Evolutionary conservation across 2,888 invertebrate genomes (phyloP).

Genomic region (Hirtodrosophila trivittata): DNA sequence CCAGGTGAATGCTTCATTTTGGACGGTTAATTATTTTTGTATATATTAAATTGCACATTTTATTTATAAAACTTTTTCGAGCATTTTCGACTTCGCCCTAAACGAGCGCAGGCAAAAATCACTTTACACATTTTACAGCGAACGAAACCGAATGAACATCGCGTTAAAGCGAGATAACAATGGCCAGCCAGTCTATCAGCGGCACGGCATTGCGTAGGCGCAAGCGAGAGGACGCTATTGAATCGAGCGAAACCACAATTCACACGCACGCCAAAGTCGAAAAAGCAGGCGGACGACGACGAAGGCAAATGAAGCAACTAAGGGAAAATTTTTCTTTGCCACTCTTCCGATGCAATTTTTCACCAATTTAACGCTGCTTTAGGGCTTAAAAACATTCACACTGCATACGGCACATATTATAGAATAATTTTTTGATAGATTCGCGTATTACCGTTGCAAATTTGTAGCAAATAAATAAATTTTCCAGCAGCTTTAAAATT

Average conservation of each 20-base stretch:
- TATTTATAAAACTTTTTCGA: slow-evolving; percentile 71
- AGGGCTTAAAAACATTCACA: slow-evolving; percentile 50
- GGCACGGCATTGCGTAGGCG: slow-evolving; percentile 33
- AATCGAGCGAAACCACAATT: slow-evolving; percentile 47
- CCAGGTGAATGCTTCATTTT: slow-evolving; percentile 27
- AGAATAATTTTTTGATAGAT: slow-evolving; percentile 57
- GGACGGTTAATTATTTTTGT: slow-evolving; percentile 27
- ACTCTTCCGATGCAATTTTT: slow-evolving; percentile 56
- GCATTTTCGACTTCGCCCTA: slow-evolving; percentile 79
- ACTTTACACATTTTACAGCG: slow-evolving; percentile 75
- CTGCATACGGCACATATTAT: slow-evolving; percentile 28
- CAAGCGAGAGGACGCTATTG: slow-evolving; percentile 59
- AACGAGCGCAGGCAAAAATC: slow-evolving; percentile 73
- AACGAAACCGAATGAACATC: slow-evolving; percentile 59
- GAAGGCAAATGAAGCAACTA: slow-evolving; percentile 65
- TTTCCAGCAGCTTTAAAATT: slow-evolving; percentile 75
- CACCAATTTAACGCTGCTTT: slow-evolving; percentile 24
- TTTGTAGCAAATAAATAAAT: slow-evolving; percentile 72
- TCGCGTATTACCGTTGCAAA: slow-evolving; percentile 73
- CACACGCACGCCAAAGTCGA: slow-evolving; percentile 71
- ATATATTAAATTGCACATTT: slow-evolving; percentile 50
- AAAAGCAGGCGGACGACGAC: slow-evolving; percentile 65
- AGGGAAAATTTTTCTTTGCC: slow-evolving; percentile 70
- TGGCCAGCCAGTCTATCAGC: slow-evolving; percentile 32
- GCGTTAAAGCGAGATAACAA: slow-evolving; percentile 61